Evolutionary conservation across 2,113 vertebrate genomes (phyloP).

Genomic region (Brachirus orientalis): DNA sequence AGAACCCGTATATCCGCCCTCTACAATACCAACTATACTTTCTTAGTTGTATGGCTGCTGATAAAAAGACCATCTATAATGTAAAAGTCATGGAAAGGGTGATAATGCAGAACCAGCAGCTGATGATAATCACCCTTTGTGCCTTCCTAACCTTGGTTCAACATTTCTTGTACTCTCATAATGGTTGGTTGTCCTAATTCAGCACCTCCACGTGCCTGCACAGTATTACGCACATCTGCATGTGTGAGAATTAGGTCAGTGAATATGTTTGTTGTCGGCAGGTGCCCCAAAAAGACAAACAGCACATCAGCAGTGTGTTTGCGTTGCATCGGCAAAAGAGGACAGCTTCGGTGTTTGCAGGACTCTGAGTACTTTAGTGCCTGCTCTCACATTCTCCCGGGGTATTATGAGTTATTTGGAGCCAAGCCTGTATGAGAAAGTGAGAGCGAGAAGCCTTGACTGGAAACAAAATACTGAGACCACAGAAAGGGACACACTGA

Average conservation of each 20-base stretch:
- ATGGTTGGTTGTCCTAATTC: too few species aligned
- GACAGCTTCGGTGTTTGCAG: not conserved
- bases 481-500: conserved; percentile 39
- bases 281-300: not conserved
- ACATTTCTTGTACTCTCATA: too few species aligned
- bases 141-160: too few species aligned
- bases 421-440: conserved; percentile 14
- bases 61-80: conserved; percentile 24
- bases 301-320: not conserved
- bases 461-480: conserved; percentile 60
- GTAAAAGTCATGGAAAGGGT: conserved; percentile 28
- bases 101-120: conserved; percentile 9
- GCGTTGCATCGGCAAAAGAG: not conserved
- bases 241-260: not conserved
- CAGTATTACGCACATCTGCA: not conserved
- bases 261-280: not conserved
- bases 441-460: conserved; percentile 10
- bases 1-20: too few species aligned
- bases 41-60: conserved; percentile 5
- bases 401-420: conserved; percentile 32
- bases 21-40: not conserved
- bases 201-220: not conserved
- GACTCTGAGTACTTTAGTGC: not conserved
- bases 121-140: not conserved
- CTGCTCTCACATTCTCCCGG: conserved; percentile 1